These are phyloP conservation scores for Drosophila funebris DNA, from an alignment of 1,140 invertebrate species.

Conservation along the genomic window DNA sequence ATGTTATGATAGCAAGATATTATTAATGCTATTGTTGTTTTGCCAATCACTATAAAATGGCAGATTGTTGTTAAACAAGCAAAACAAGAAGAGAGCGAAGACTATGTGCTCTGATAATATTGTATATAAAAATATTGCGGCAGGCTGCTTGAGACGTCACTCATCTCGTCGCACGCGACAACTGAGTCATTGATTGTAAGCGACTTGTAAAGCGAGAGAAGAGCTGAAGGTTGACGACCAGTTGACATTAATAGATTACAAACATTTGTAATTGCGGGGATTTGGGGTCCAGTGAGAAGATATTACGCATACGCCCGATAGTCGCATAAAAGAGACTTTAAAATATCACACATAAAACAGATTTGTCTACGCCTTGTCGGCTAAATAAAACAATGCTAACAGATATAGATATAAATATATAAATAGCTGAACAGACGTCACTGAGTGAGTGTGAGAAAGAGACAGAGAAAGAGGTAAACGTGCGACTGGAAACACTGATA, in stretches of 20 bases:
- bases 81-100: not conserved
- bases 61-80: constrained; percentile 37
- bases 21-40: constrained; percentile 45
- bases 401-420: not conserved
- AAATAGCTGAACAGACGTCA: too few species aligned
- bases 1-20: constrained; percentile 39
- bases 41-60: constrained; percentile 46
- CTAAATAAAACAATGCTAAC: constrained; percentile 52
- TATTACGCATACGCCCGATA: constrained; percentile 59
- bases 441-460: too few species aligned
- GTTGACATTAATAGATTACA: constrained; percentile 45
- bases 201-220: not conserved
- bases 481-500: constrained; percentile 15
- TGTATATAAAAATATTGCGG: constrained; percentile 16
- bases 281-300: constrained; percentile 19
- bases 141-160: constrained; percentile 18
- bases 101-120: not conserved
- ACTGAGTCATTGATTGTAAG: constrained; percentile 47
- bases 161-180: not conserved
- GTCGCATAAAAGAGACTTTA: constrained; percentile 15
- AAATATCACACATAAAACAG: constrained; percentile 54
- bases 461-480: too few species aligned
- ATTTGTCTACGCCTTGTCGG: too few species aligned
- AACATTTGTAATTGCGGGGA: constrained; percentile 24
- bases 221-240: constrained; percentile 1